phyloP scores from a whole-genome alignment of 2,888 invertebrate genomes.

The Xestia c-nigrum region DNA sequence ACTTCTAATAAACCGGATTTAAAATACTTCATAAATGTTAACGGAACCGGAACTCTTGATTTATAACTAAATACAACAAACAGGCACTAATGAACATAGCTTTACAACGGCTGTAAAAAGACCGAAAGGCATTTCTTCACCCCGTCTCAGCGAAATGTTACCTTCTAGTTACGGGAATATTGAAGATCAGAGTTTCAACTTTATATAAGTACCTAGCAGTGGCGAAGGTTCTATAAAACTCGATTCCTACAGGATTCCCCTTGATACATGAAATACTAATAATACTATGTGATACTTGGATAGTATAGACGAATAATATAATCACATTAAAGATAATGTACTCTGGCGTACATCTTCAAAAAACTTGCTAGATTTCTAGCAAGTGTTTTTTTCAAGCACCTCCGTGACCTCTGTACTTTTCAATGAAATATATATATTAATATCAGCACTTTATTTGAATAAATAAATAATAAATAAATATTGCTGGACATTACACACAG shows the following conservation, averaged over 20 bases:
- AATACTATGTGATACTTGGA: too few relatives aligned
- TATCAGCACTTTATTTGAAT: too few relatives aligned
- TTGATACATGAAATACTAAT: too few relatives aligned
- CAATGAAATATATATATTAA: neutral
- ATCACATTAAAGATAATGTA: too few relatives aligned
- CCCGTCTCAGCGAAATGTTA: neutral
- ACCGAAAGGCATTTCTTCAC: neutral
- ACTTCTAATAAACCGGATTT: conserved; percentile 1
- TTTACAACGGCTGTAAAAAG: neutral
- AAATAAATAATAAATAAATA: too few relatives aligned
- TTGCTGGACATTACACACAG: too few relatives aligned
- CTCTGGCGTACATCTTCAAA: too few relatives aligned
- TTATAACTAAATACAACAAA: neutral
- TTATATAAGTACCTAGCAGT: neutral
- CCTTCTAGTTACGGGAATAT: neutral
- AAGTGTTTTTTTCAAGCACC: neutral
- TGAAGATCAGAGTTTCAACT: neutral
- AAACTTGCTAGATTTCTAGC: too few relatives aligned
- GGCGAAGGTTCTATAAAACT: too few relatives aligned
- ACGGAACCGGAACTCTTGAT: neutral
- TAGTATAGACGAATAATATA: too few relatives aligned
- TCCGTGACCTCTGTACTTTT: neutral
- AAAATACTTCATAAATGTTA: neutral
- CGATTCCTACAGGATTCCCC: too few relatives aligned
- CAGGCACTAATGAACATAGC: neutral